These are phyloP conservation scores for Enteromius argenteus DNA, from an alignment of 2,797 vertebrate genomes.

Conservation along the genomic window DNA sequence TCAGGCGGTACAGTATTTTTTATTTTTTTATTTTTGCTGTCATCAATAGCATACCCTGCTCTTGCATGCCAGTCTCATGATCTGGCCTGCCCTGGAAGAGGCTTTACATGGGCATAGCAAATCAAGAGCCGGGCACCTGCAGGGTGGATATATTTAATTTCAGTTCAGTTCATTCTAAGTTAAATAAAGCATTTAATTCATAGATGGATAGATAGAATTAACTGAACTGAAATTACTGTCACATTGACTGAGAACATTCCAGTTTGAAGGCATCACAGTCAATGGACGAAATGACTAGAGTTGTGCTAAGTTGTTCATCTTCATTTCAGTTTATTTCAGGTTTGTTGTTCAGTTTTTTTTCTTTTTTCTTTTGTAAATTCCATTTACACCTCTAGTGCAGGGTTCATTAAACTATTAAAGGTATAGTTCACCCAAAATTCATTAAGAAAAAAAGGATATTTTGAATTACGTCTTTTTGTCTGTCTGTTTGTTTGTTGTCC, in stretches of 20 bases:
- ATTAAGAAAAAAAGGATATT: neutral
- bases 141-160: neutral
- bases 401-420: conserved; percentile 17
- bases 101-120: conserved; percentile 29
- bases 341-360: neutral
- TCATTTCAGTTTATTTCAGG: neutral
- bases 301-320: neutral
- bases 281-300: conserved; percentile 6
- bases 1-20: conserved; percentile 63
- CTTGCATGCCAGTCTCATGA: conserved; percentile 36
- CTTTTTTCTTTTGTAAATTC: neutral
- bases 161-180: conserved; percentile 40
- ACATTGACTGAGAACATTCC: conserved; percentile 17
- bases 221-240: conserved; percentile 42
- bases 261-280: conserved; percentile 6
- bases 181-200: neutral
- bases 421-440: conserved; percentile 7
- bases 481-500: neutral
- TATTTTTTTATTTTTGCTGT: conserved; percentile 40
- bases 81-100: conserved; percentile 23
- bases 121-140: conserved; percentile 23
- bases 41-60: conserved; percentile 24
- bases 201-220: neutral
- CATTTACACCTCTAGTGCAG: neutral
- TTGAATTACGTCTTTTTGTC: neutral